Percentiles rank a stretch among this genome's conserved stretches.
Conservation (phyloP, 2,113 vertebrate species). For the Eretmochelys imbricata region DNA sequence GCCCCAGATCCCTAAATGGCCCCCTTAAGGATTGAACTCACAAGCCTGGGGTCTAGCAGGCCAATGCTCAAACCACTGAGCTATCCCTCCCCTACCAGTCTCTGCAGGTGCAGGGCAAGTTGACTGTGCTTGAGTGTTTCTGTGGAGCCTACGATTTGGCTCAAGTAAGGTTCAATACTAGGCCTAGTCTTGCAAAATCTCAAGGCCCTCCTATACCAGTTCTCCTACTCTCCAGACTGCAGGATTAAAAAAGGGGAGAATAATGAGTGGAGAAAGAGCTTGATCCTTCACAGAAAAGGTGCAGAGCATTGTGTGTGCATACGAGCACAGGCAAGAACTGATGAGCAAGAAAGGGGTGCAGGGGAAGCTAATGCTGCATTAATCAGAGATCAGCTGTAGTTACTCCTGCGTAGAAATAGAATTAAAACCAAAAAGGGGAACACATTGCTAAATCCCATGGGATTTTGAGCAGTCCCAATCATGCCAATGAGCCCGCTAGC, state of each 20-base stretch:
- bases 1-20: too few species aligned
- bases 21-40: too few species aligned
- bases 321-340: background rate
- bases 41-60: too few species aligned
- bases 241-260: background rate
- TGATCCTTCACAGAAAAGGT: background rate
- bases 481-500: background rate
- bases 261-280: background rate
- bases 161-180: background rate
- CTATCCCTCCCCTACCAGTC: background rate
- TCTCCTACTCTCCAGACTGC: background rate
- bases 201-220: background rate
- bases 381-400: constrained; percentile 8
- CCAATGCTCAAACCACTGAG: too few species aligned
- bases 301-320: background rate
- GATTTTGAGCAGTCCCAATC: background rate
- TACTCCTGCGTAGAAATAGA: background rate
- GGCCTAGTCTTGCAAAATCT: background rate
- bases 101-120: background rate
- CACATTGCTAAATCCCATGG: background rate
- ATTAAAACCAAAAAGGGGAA: background rate
- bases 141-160: background rate
- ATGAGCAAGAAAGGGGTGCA: background rate
- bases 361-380: background rate
- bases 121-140: background rate